A percentile compares a stretch with the other conserved stretches of the same genome.
These are phyloP conservation scores for Scaptomyza reducta DNA, from an alignment of 2,888 invertebrate species.

Conservation along the genomic window DNA sequence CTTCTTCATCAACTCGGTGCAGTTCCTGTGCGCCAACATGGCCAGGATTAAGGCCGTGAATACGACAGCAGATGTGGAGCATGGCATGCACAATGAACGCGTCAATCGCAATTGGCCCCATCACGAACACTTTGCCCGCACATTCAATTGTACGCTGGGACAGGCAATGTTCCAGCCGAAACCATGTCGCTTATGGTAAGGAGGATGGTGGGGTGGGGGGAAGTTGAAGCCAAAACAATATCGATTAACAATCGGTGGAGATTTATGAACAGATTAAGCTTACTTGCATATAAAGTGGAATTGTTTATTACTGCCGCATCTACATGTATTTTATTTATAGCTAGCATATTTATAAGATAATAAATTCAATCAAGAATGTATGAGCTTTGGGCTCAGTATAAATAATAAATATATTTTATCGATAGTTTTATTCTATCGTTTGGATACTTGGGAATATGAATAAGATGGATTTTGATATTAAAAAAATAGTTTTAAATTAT, in stretches of 20 bases:
- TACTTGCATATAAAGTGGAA: not conserved
- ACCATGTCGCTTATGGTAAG: conserved; percentile 72
- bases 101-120: conserved; percentile 76
- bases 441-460: no score
- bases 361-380: not conserved
- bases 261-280: not conserved
- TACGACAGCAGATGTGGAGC: conserved; percentile 55
- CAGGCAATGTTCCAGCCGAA: conserved; percentile 57
- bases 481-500: no score
- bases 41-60: conserved; percentile 48
- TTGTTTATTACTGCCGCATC: not conserved
- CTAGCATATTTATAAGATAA: not conserved
- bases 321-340: not conserved
- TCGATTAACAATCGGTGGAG: conserved; percentile 34
- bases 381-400: not conserved
- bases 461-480: no score
- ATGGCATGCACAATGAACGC: conserved; percentile 73
- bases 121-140: conserved; percentile 65
- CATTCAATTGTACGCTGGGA: conserved; percentile 63
- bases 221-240: conserved; percentile 37
- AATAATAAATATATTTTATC: not conserved
- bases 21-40: conserved; percentile 75
- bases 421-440: no score
- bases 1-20: conserved; percentile 78
- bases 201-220: no score